Percentiles rank a stretch among this genome's conserved stretches.
Conservation (phyloP, 53 echinoderm and acorn worm genomes). For the Echinarachnius parma region DNA sequence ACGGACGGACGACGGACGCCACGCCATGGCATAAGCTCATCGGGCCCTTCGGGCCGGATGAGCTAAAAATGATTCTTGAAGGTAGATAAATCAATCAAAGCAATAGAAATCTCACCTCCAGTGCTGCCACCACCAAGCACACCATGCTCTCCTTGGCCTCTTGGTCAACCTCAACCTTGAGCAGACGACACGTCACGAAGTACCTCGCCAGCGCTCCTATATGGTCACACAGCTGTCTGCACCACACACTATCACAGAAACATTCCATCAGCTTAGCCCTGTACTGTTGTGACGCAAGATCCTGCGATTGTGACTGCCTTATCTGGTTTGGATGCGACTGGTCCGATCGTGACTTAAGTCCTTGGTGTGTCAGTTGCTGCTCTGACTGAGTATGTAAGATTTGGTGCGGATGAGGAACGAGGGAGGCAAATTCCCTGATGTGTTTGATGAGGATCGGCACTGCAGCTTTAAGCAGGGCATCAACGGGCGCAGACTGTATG, state of each 20-base stretch:
- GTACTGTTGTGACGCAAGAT: conserved; percentile 44
- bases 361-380: conserved; percentile 4
- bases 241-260: conserved; percentile 64
- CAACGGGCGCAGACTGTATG: conserved; percentile 25
- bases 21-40: too few species aligned
- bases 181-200: conserved; percentile 41
- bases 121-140: conserved; percentile 62
- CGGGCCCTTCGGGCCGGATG: too few species aligned
- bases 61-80: too few species aligned
- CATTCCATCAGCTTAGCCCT: conserved; percentile 64
- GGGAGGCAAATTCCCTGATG: conserved; percentile 39
- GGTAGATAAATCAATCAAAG: too few species aligned
- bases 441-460: conserved; percentile 39
- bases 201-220: conserved; percentile 66
- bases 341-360: too few species aligned
- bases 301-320: too few species aligned
- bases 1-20: too few species aligned
- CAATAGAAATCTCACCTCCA: conserved; percentile 89
- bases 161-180: conserved; percentile 51
- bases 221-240: conserved; percentile 52
- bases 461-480: conserved; percentile 52
- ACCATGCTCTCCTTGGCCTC: conserved; percentile 55
- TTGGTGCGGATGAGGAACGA: conserved; percentile 46
- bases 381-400: conserved; percentile 55
- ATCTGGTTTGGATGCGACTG: too few species aligned